phyloP scores from a whole-genome alignment of 1,140 invertebrate genomes.

The Trialeurodes vaporariorum region DNA sequence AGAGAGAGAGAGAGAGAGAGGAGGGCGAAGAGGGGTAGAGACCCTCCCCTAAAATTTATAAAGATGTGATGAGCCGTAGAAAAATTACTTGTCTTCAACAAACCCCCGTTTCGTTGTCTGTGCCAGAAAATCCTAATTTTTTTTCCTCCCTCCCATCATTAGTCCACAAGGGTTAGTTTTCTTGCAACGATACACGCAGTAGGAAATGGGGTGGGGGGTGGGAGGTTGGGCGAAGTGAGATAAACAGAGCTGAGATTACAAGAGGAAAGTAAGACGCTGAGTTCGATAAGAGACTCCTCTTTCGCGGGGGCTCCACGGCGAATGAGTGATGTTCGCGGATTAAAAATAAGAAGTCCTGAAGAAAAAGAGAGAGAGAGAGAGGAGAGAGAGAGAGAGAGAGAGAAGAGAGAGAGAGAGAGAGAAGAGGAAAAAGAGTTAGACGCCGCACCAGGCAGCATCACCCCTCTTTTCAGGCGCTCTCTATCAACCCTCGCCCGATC shows the following conservation, averaged over 20 bases:
- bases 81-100: background rate
- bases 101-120: background rate
- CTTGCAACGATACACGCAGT: too few relatives aligned
- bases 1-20: background rate
- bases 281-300: background rate
- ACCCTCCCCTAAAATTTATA: background rate
- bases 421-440: background rate
- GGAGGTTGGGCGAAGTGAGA: background rate
- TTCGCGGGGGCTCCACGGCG: too few relatives aligned
- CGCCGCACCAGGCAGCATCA: background rate
- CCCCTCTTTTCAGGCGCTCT: background rate
- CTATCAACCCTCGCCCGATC: background rate
- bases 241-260: background rate
- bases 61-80: background rate
- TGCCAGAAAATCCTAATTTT: background rate
- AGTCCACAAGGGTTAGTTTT: background rate
- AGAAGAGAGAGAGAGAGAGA: too few relatives aligned
- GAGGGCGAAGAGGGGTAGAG: background rate
- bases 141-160: background rate
- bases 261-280: background rate
- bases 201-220: background rate
- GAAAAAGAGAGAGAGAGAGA: too few relatives aligned
- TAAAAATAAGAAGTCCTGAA: too few relatives aligned
- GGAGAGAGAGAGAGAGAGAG: too few relatives aligned
- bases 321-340: background rate